Conservation (phyloP, 2,113 vertebrate genomes). For the Jacana jacana region DNA sequence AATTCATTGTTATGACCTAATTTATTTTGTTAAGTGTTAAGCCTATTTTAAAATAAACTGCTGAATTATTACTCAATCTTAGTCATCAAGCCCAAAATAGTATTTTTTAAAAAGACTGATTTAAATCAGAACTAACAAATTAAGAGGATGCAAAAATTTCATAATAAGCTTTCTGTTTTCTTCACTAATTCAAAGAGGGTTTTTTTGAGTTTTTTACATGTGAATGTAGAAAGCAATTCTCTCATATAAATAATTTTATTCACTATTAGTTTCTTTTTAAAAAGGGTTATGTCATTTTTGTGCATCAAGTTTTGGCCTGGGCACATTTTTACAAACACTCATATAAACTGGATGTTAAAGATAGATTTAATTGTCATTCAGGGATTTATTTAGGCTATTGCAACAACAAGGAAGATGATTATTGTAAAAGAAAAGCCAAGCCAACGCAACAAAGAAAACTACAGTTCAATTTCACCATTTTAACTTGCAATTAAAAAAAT, state of each 20-base stretch:
- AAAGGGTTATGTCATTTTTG: background rate
- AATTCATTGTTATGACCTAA: background rate
- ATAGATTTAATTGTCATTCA: background rate
- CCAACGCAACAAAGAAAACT: background rate
- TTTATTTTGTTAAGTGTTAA: background rate
- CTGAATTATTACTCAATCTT: background rate
- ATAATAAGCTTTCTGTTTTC: background rate
- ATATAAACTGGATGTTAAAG: background rate
- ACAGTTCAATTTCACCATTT: slow-evolving; percentile 1
- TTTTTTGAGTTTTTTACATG: background rate
- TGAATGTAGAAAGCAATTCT: background rate
- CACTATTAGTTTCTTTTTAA: background rate
- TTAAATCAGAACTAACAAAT: background rate
- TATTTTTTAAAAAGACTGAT: background rate
- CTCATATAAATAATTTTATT: background rate
- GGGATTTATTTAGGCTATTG: background rate
- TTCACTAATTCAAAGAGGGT: background rate
- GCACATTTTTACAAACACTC: background rate
- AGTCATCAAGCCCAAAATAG: background rate
- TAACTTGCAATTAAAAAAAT: background rate
- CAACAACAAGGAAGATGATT: background rate
- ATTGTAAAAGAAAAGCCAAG: background rate
- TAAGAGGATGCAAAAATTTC: background rate
- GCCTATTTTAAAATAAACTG: background rate
- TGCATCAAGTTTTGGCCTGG: background rate